Evolutionary conservation across 2,888 invertebrate species (phyloP).

Genomic region (Epirrita christyi): DNA sequence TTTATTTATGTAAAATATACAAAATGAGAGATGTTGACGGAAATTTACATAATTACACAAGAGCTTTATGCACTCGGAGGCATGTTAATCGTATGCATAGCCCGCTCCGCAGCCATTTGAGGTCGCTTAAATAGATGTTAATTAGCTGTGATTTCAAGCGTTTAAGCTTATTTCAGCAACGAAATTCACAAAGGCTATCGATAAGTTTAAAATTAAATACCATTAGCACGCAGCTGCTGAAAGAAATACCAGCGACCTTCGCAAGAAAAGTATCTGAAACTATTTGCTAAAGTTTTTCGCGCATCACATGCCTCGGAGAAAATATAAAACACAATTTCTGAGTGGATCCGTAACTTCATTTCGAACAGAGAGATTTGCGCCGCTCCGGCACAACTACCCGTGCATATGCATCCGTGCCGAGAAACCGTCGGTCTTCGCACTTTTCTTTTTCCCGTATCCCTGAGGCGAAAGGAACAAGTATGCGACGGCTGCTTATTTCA

Average conservation of each 20-base stretch:
- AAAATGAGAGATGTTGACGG: constrained; percentile 59
- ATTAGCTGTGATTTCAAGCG: constrained; percentile 42
- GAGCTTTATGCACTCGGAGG: constrained; percentile 61
- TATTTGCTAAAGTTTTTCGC: constrained; percentile 64
- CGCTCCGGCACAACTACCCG: constrained; percentile 45
- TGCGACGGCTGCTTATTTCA: constrained; percentile 73
- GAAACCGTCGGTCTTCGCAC: constrained; percentile 55
- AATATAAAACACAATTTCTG: constrained; percentile 74
- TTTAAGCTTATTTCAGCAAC: constrained; percentile 27
- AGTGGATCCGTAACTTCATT: constrained; percentile 76
- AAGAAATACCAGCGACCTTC: constrained; percentile 43
- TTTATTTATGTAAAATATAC: constrained; percentile 42
- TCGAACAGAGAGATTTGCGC: constrained; percentile 71
- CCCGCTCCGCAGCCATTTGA: constrained; percentile 50
- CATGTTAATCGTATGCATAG: constrained; percentile 65
- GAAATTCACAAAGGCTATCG: constrained; percentile 9
- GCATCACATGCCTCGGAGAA: constrained; percentile 64
- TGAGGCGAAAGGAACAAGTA: constrained; percentile 69
- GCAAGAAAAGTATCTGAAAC: constrained; percentile 56
- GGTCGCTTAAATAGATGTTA: constrained; percentile 56
- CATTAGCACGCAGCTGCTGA: constrained; percentile 1
- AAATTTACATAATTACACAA: constrained; percentile 71
- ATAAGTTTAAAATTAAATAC: background rate
- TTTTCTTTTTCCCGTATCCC: constrained; percentile 65
- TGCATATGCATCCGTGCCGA: constrained; percentile 69